phyloP scores from a whole-genome alignment of 53 echinoderm and acorn worm genomes.

The Holothuria leucospilota region DNA sequence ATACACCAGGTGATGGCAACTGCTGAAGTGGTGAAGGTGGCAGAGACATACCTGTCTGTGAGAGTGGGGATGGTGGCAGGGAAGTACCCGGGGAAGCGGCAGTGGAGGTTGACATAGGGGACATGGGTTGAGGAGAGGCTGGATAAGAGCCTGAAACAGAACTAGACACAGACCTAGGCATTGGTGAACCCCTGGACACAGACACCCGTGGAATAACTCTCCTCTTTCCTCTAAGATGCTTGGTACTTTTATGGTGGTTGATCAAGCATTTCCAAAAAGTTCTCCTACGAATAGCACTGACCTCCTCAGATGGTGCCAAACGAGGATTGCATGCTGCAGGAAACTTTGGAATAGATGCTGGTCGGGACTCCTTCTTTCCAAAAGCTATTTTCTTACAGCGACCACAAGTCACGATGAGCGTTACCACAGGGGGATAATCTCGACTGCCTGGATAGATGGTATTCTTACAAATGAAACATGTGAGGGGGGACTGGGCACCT shows the following conservation, averaged over 20 bases:
- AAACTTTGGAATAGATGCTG: slow-evolving; percentile 85
- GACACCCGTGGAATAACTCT: slow-evolving; percentile 63
- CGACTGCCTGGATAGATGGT: slow-evolving; percentile 75
- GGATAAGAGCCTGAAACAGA: slow-evolving; percentile 48
- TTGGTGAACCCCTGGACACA: slow-evolving; percentile 51
- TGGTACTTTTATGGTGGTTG: slow-evolving; percentile 32
- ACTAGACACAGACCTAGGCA: slow-evolving; percentile 1
- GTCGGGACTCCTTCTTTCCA: slow-evolving; percentile 61
- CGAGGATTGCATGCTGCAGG: slow-evolving; percentile 79
- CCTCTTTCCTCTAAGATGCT: slow-evolving; percentile 29
- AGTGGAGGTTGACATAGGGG: slow-evolving; percentile 73
- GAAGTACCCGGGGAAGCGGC: slow-evolving; percentile 67
- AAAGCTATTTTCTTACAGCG: slow-evolving; percentile 83
- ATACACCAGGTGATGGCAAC: slow-evolving; percentile 61
- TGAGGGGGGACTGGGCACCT: not conserved
- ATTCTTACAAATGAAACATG: slow-evolving; percentile 87
- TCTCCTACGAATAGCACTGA: slow-evolving; percentile 19
- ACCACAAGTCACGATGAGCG: slow-evolving; percentile 75
- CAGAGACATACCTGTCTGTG: slow-evolving; percentile 62
- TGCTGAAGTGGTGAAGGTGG: slow-evolving; percentile 68
- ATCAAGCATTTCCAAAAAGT: slow-evolving; percentile 48
- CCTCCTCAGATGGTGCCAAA: slow-evolving; percentile 64
- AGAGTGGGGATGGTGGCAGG: slow-evolving; percentile 76
- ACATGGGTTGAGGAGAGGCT: slow-evolving; percentile 59
- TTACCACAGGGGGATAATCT: slow-evolving; percentile 65